Conservation (phyloP, 2,113 vertebrate species). For the Pan paniscus region DNA sequence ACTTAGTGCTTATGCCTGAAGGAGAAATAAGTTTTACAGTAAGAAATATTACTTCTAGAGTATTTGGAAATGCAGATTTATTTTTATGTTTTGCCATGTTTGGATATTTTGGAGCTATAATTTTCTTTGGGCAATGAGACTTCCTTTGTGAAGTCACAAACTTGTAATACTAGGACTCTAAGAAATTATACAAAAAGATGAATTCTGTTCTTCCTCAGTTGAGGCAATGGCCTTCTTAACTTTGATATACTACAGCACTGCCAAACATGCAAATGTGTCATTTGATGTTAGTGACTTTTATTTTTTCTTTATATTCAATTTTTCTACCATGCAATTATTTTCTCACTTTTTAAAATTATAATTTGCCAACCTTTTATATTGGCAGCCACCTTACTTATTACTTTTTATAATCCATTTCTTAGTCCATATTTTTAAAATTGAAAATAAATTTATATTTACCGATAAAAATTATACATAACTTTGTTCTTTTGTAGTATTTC, state of each 20-base stretch:
- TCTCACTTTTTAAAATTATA: neutral
- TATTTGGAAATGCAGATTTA: neutral
- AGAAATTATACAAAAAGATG: neutral
- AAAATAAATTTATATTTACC: neutral
- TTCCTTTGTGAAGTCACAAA: neutral
- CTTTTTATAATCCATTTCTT: neutral
- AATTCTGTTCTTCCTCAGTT: neutral
- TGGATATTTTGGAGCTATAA: neutral
- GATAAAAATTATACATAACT: neutral
- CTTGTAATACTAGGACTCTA: neutral
- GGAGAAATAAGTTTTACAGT: neutral
- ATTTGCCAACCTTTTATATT: neutral
- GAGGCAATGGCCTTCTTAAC: neutral
- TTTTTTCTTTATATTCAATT: neutral
- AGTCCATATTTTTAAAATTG: neutral
- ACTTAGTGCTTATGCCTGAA: neutral
- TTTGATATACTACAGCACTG: neutral
- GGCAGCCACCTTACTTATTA: neutral
- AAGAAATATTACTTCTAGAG: neutral
- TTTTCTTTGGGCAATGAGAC: neutral
- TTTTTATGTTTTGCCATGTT: neutral
- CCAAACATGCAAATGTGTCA: neutral
- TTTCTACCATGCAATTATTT: neutral
- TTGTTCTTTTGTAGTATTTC: neutral
- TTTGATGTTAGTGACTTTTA: neutral